Evolutionary conservation across 2,113 vertebrate genomes (phyloP), one percentile per base, ranked within the genome.

Genomic region (Corapipo altera): DNA sequence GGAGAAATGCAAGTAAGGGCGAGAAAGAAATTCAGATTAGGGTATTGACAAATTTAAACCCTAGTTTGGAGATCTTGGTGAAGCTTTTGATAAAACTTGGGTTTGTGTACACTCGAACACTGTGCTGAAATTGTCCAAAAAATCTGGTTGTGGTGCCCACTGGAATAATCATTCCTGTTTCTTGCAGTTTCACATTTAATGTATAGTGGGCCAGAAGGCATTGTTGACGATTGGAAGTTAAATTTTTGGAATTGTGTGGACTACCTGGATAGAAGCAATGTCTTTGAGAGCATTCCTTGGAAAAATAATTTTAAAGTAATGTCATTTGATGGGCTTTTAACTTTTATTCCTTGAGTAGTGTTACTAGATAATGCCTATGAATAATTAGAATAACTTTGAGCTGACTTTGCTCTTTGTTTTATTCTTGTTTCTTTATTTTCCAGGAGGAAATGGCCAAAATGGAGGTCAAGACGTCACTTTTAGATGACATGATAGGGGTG

Each of bases 401-500:
- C 57, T 89, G n/a, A 58, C 8, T 43, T 72, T 77, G 7, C 13
- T 70, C 24, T 62, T 65, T 69, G 59, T 82, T 69, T 71, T 80
- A 20, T 51, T 35, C 17, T 85, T 20, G 0, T 65, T 71, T 92
- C 46, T 96, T 46, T 96, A 72, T 30, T 71, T 97, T 96, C 27
- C 97, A 98, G 97, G 94, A 97, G 70, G 97, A 96, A 88, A 98
- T 99, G 98, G 98, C 98, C 97, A 99, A 99, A 94, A 99, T 99
- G 99, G 99, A 99, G 98, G 99, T 98, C 97, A 99, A 99, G 95
- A 99, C 99, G 0, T 99, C 99, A 12, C 99, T 99, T 96, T 97
- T 99, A 44, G 99, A 99, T 61, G 98, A 99, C 91, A 99, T 99
- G 99, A 99, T 99, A 49, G 99, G 99, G 43, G 99, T 99, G 32